Evolutionary conservation across 2,888 invertebrate genomes (phyloP).

Genomic region (Germaria angustata): DNA sequence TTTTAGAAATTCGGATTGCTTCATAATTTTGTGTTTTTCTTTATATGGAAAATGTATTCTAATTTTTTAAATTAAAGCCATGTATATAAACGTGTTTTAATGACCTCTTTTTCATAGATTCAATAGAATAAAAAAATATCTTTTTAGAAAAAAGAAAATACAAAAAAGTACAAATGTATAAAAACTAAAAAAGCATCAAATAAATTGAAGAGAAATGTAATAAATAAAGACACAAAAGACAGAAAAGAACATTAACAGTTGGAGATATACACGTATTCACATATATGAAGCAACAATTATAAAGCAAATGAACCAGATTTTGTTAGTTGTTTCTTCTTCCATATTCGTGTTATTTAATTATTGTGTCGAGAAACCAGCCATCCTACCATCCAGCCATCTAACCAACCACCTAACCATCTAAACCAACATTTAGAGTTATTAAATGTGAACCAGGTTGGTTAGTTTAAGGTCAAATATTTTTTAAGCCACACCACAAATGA

Average conservation of each 20-base stretch:
- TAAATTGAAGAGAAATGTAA: slow-evolving; percentile 21
- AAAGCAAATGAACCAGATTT: slow-evolving; percentile 54
- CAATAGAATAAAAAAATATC: not conserved
- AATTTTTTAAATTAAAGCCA: slow-evolving; percentile 31
- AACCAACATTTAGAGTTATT: slow-evolving; percentile 35
- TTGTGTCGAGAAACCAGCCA: slow-evolving; percentile 16
- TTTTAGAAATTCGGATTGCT: not conserved
- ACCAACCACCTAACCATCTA: not conserved
- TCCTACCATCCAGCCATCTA: not conserved
- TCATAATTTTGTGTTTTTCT: not conserved
- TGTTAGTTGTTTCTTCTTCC: not conserved
- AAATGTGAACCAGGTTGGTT: slow-evolving; percentile 58
- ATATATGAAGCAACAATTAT: slow-evolving; percentile 46
- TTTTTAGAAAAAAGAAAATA: slow-evolving; percentile 13
- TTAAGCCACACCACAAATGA: slow-evolving; percentile 4
- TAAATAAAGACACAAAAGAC: slow-evolving; percentile 21
- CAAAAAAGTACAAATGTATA: not conserved
- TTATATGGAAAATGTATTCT: not conserved
- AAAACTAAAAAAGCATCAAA: slow-evolving; percentile 39
- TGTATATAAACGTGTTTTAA: slow-evolving; percentile 53
- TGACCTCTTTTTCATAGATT: slow-evolving; percentile 53
- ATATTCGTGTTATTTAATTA: not conserved
- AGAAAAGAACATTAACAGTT: slow-evolving; percentile 2
- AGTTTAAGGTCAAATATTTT: slow-evolving; percentile 60
- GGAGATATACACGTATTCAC: no score